These are phyloP conservation scores for Gibbula magus DNA, from an alignment of 2,888 invertebrate species.

Conservation along the genomic window DNA sequence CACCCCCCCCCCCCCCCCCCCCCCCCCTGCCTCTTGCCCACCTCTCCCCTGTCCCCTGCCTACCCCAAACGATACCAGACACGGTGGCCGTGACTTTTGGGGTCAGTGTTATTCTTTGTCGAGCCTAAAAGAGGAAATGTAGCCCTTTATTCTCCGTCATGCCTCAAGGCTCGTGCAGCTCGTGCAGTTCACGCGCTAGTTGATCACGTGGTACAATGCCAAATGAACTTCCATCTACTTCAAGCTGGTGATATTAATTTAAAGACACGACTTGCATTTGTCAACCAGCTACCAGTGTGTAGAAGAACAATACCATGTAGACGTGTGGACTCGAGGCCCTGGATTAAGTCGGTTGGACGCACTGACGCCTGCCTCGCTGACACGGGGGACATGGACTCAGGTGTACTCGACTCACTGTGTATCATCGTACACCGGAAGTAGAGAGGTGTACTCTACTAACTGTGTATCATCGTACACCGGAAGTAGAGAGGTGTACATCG, in stretches of 20 bases:
- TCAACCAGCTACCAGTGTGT: too few relatives aligned
- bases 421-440: too few relatives aligned
- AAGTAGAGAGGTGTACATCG: too few relatives aligned
- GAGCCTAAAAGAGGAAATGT: background rate
- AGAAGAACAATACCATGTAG: too few relatives aligned
- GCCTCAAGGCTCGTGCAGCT: constrained; percentile 7
- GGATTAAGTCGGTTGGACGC: too few relatives aligned
- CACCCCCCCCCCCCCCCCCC: background rate
- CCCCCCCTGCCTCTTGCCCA: background rate
- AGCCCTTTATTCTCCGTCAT: constrained; percentile 17
- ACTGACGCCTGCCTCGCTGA: too few relatives aligned
- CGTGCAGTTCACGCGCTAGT: constrained; percentile 17
- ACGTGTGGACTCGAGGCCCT: too few relatives aligned
- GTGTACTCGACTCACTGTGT: too few relatives aligned
- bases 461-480: too few relatives aligned
- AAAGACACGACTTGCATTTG: background rate
- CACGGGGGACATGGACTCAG: too few relatives aligned
- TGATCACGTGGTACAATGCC: background rate
- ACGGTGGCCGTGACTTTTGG: background rate
- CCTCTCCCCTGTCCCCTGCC: background rate
- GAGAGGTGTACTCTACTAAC: too few relatives aligned
- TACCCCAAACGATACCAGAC: background rate
- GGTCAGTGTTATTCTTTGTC: constrained; percentile 10
- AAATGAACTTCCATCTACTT: background rate
- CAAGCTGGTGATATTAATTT: background rate